phyloP scores from a whole-genome alignment of 64 coral and sea anemone genomes.

The Stichodactyla mertensii region DNA sequence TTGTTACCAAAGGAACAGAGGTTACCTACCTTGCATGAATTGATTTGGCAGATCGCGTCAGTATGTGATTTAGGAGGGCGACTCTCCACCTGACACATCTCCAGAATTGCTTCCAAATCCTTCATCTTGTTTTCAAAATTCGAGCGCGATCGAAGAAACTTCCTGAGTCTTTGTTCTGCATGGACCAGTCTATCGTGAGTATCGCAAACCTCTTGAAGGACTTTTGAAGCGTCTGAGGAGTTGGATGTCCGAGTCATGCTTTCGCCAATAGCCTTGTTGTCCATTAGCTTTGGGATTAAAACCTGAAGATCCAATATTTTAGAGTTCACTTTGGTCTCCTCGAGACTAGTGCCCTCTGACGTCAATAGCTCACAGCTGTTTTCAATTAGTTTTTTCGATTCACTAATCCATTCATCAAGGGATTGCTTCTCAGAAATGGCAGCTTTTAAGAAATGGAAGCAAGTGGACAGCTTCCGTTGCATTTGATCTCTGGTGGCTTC shows the following conservation, averaged over 20 bases:
- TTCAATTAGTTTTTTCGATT: background rate
- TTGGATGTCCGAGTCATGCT: background rate
- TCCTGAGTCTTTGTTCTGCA: slow-evolving; percentile 10
- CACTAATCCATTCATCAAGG: background rate
- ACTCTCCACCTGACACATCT: background rate
- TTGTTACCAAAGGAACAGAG: background rate
- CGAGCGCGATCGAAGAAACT: slow-evolving; percentile 26
- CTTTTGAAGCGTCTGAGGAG: slow-evolving; percentile 3
- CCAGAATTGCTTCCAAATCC: slow-evolving; percentile 28
- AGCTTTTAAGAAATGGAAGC: background rate
- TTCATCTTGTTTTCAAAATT: slow-evolving; percentile 29
- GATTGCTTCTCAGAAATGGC: background rate
- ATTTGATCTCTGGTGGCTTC: background rate
- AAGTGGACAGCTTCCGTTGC: background rate
- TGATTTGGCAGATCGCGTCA: slow-evolving; percentile 43
- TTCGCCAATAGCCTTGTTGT: slow-evolving; percentile 1
- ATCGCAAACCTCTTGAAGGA: slow-evolving; percentile 26
- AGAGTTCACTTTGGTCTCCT: background rate
- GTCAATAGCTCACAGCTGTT: background rate
- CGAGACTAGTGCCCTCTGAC: background rate
- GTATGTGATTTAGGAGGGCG: background rate
- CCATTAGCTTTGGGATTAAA: slow-evolving; percentile 13
- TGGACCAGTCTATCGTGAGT: slow-evolving; percentile 16
- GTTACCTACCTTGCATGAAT: slow-evolving; percentile 45
- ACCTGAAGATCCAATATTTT: slow-evolving; percentile 13